Conservation (phyloP, 2,888 invertebrate species). For the Volucella bombylans region DNA sequence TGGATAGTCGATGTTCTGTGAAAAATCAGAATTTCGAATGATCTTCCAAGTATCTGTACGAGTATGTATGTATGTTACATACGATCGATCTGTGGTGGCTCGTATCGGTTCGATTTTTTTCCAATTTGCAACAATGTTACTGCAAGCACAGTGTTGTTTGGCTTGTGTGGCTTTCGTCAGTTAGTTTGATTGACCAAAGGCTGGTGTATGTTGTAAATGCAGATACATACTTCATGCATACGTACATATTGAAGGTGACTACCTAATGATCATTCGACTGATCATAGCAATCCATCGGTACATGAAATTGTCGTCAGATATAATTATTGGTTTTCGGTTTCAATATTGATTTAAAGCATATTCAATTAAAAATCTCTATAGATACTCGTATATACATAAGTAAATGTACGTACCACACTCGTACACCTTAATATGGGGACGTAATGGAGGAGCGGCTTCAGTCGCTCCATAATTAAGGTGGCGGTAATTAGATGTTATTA, state of each 20-base stretch:
- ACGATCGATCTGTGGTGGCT: too few species aligned
- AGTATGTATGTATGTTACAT: too few species aligned
- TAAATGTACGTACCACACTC: too few species aligned
- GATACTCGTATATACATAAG: not conserved
- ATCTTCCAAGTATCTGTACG: too few species aligned
- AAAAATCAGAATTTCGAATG: too few species aligned
- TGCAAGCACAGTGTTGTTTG: not conserved
- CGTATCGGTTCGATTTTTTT: not conserved
- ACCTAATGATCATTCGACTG: slow-evolving; percentile 20
- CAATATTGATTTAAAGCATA: slow-evolving; percentile 69
- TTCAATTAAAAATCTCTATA: slow-evolving; percentile 46
- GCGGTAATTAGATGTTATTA: slow-evolving; percentile 60
- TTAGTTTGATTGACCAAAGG: slow-evolving; percentile 1
- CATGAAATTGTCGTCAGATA: slow-evolving; percentile 63
- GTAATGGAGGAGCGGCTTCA: not conserved
- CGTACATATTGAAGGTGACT: not conserved
- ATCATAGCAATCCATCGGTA: slow-evolving; percentile 56
- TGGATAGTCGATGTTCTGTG: too few species aligned
- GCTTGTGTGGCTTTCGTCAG: slow-evolving; percentile 29
- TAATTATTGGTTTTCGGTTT: slow-evolving; percentile 68
- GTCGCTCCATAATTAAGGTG: slow-evolving; percentile 35
- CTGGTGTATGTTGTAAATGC: not conserved
- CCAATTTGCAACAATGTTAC: slow-evolving; percentile 29
- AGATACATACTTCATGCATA: not conserved
- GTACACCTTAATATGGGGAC: not conserved